phyloP scores from a whole-genome alignment of 2,113 vertebrate genomes.

The Speoplatyrhinus poulsoni region DNA sequence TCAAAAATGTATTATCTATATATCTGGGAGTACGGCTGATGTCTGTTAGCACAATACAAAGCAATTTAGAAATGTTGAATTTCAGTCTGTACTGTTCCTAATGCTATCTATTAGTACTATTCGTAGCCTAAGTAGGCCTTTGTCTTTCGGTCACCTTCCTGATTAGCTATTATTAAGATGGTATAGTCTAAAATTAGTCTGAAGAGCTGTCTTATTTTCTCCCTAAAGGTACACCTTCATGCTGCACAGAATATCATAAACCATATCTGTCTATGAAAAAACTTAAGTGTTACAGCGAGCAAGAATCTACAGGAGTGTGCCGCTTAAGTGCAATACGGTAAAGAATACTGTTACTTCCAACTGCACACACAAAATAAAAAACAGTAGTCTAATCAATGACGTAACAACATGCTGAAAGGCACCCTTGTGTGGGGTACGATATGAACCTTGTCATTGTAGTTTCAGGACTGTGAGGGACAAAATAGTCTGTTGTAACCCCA shows the following conservation, averaged over 20 bases:
- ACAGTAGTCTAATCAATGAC: neutral
- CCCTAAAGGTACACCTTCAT: constrained; percentile 34
- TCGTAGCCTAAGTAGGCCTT: too few species aligned
- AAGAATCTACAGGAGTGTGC: constrained; percentile 41
- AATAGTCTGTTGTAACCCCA: constrained; percentile 51
- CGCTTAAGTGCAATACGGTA: constrained; percentile 59
- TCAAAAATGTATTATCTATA: neutral
- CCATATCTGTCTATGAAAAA: neutral
- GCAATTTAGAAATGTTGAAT: too few species aligned
- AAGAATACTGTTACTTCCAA: constrained; percentile 13
- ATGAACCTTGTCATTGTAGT: constrained; percentile 29
- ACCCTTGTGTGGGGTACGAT: neutral
- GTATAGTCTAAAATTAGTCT: too few species aligned
- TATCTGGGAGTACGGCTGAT: too few species aligned
- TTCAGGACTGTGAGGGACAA: constrained; percentile 39
- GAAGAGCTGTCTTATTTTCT: neutral
- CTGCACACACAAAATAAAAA: neutral
- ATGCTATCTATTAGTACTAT: too few species aligned
- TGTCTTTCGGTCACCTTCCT: too few species aligned
- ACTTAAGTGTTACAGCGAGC: constrained; percentile 33
- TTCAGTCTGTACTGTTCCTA: too few species aligned
- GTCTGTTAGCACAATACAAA: too few species aligned
- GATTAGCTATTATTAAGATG: too few species aligned
- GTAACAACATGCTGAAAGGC: neutral
- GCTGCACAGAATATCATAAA: constrained; percentile 55